Evolutionary conservation across 2,888 invertebrate species (phyloP).

Genomic region (Phragmatobia fuliginosa): DNA sequence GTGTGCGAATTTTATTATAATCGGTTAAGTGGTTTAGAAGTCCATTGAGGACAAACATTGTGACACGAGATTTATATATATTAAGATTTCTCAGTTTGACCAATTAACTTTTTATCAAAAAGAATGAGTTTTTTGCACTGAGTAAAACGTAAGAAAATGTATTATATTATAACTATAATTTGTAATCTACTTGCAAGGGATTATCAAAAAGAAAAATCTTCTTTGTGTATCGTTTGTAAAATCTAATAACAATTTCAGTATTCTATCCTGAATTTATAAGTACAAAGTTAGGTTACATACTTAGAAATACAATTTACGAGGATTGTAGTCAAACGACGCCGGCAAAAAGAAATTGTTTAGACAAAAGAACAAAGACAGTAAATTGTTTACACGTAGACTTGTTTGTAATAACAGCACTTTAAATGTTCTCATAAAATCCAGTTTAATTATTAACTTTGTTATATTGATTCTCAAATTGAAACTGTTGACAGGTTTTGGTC

Average conservation of each 20-base stretch:
- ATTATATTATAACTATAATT: not conserved
- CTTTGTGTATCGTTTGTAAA: not conserved
- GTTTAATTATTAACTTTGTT: constrained; percentile 18
- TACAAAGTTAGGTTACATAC: not conserved
- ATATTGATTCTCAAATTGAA: constrained; percentile 13
- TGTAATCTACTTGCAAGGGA: not conserved
- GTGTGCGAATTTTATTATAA: too few relatives aligned
- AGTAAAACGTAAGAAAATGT: not conserved
- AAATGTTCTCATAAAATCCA: not conserved
- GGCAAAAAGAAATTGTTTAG: constrained; percentile 22
- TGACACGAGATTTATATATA: too few relatives aligned
- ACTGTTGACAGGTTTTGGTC: constrained; percentile 4
- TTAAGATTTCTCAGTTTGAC: not conserved
- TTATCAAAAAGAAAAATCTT: not conserved
- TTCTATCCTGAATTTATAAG: not conserved
- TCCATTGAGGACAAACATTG: too few relatives aligned
- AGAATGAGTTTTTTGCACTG: not conserved
- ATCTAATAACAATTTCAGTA: not conserved
- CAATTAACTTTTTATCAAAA: not conserved
- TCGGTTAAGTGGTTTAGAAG: too few relatives aligned
- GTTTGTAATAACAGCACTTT: constrained; percentile 10
- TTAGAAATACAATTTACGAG: not conserved
- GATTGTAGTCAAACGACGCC: constrained; percentile 21
- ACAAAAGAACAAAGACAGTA: constrained; percentile 20
- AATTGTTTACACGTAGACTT: constrained; percentile 17